Conservation (phyloP, 2,888 invertebrate species). For the Theretra japonica region DNA sequence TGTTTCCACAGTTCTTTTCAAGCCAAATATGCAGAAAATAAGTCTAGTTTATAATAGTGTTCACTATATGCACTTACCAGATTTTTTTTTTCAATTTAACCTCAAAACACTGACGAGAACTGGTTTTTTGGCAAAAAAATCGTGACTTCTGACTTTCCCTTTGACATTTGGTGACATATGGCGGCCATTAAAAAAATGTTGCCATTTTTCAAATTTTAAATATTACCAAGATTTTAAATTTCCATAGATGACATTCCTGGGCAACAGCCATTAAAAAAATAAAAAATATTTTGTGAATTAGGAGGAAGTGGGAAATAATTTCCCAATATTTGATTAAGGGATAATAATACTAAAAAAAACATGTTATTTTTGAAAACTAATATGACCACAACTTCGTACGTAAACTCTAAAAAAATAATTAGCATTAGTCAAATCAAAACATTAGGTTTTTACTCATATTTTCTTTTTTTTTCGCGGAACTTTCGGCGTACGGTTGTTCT, state of each 20-base stretch:
- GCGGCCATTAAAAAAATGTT: background rate
- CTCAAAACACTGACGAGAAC: background rate
- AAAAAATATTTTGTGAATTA: background rate
- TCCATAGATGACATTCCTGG: background rate
- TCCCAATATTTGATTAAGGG: slow-evolving; percentile 1
- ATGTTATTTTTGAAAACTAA: slow-evolving; percentile 3
- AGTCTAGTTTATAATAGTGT: slow-evolving; percentile 5
- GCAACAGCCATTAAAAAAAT: background rate
- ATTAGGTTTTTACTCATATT: background rate
- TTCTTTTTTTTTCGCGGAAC: background rate
- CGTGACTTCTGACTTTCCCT: background rate
- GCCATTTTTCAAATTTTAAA: background rate
- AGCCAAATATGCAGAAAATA: background rate
- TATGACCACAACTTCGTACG: background rate
- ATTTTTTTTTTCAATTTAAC: background rate
- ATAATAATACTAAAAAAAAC: background rate
- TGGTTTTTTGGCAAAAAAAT: background rate
- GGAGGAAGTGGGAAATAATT: background rate
- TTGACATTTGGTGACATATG: background rate
- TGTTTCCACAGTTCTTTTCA: background rate
- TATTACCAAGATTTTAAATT: background rate
- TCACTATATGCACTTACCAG: background rate
- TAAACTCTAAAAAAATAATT: background rate
- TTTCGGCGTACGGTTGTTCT: background rate
- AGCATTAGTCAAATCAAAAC: background rate